phyloP scores from a whole-genome alignment of 2,888 invertebrate species.

The Agrilus mali region DNA sequence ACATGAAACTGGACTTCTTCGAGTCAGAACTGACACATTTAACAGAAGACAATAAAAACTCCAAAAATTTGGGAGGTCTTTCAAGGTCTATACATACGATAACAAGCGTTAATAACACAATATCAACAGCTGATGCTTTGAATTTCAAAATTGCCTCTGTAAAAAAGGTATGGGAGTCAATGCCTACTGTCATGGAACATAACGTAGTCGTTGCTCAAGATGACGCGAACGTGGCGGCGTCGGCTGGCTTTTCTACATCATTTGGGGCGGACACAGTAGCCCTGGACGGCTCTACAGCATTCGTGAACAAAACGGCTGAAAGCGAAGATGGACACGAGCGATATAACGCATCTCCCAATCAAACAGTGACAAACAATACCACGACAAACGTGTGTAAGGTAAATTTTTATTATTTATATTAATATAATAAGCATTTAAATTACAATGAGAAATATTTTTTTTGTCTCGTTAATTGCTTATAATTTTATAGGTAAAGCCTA shows the following conservation, averaged over 20 bases:
- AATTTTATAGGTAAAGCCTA: conserved; percentile 58
- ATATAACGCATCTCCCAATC: conserved; percentile 41
- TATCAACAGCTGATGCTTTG: conserved; percentile 71
- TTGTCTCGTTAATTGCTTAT: neutral
- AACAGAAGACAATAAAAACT: conserved; percentile 52
- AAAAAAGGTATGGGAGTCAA: conserved; percentile 77
- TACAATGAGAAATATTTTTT: neutral
- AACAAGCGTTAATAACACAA: conserved; percentile 52
- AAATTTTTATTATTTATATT: conserved; percentile 15
- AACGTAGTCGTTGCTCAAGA: conserved; percentile 36
- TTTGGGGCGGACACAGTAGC: conserved; percentile 32
- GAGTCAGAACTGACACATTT: conserved; percentile 69
- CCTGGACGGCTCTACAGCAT: conserved; percentile 34
- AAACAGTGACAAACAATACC: conserved; percentile 30
- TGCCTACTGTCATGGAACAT: conserved; percentile 56
- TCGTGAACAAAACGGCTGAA: conserved; percentile 27
- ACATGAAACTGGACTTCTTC: conserved; percentile 88
- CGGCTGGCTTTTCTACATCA: conserved; percentile 26
- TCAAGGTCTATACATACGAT: conserved; percentile 48
- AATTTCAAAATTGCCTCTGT: conserved; percentile 91
- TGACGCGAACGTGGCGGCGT: conserved; percentile 19
- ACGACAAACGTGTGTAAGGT: conserved; percentile 63
- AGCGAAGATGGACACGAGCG: conserved; percentile 40
- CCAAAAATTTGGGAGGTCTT: conserved; percentile 37
- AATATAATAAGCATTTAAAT: neutral